Evolutionary conservation across 2,797 vertebrate genomes (phyloP).

Genomic region (Crypturellus tataupa): DNA sequence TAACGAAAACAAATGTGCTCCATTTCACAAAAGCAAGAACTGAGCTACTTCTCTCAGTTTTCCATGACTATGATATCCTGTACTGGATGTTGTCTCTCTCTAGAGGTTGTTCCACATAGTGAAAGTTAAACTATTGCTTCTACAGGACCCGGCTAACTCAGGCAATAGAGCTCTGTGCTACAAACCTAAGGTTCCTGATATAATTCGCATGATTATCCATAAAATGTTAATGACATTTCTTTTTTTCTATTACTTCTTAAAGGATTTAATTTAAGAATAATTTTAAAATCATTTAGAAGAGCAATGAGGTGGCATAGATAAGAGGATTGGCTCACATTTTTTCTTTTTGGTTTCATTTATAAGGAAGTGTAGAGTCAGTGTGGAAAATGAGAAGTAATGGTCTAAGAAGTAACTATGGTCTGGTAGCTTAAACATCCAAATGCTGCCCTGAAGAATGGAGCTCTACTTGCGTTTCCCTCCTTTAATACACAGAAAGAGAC

Average conservation of each 20-base stretch:
- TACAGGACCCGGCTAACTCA: neutral
- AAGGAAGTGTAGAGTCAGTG: neutral
- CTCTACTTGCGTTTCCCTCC: neutral
- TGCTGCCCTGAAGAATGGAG: neutral
- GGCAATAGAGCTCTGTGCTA: neutral
- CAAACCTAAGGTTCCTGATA: neutral
- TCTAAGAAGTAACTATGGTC: neutral
- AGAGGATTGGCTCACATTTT: neutral
- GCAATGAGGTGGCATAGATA: neutral
- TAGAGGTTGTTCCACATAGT: neutral
- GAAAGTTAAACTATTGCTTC: neutral
- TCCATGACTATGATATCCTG: neutral
- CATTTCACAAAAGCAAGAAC: neutral
- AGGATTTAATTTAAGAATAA: neutral
- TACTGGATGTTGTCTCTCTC: neutral
- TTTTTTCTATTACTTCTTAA: neutral
- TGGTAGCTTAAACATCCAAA: neutral
- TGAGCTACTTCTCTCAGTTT: neutral
- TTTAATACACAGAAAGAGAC: neutral
- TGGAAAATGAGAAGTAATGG: neutral
- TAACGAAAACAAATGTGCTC: neutral
- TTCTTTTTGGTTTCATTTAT: neutral
- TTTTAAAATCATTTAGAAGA: neutral
- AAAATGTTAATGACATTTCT: neutral
- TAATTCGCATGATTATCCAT: neutral